Evolutionary conservation across 2,797 vertebrate genomes (phyloP).

Genomic region (Rhynchonycteris naso): DNA sequence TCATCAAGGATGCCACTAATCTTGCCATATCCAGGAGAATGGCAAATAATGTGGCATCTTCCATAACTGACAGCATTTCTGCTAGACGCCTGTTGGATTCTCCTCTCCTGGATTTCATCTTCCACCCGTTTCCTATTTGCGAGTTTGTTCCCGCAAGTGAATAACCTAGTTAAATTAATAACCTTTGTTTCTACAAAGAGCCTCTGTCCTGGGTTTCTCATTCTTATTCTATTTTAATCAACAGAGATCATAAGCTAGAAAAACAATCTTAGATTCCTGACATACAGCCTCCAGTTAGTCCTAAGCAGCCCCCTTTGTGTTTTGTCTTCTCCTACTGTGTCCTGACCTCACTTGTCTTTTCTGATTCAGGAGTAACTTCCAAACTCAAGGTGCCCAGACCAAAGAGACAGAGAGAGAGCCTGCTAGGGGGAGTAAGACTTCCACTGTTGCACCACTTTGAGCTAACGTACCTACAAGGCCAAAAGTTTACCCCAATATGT

Average conservation of each 20-base stretch:
- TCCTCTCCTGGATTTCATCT: not conserved
- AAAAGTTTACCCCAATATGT: not conserved
- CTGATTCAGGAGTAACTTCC: not conserved
- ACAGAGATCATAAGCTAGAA: not conserved
- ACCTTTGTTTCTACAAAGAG: not conserved
- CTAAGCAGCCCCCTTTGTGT: not conserved
- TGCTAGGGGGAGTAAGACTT: not conserved
- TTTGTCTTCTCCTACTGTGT: not conserved
- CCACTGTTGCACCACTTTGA: not conserved
- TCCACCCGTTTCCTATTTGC: not conserved
- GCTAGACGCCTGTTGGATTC: not conserved
- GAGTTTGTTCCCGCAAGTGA: constrained; percentile 1
- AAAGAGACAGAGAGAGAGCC: not conserved
- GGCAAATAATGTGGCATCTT: not conserved
- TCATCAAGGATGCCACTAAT: not conserved
- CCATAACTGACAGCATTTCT: not conserved
- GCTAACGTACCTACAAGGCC: not conserved
- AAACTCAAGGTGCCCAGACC: not conserved
- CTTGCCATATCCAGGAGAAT: not conserved
- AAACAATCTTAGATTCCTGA: not conserved
- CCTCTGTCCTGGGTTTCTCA: not conserved
- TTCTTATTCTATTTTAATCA: not conserved
- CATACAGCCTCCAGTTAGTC: not conserved
- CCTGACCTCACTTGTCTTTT: not conserved
- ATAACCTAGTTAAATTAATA: not conserved